Base-by-base conservation (phyloP, 2,888 invertebrate species). In the Aleiodes testaceus region DNA sequence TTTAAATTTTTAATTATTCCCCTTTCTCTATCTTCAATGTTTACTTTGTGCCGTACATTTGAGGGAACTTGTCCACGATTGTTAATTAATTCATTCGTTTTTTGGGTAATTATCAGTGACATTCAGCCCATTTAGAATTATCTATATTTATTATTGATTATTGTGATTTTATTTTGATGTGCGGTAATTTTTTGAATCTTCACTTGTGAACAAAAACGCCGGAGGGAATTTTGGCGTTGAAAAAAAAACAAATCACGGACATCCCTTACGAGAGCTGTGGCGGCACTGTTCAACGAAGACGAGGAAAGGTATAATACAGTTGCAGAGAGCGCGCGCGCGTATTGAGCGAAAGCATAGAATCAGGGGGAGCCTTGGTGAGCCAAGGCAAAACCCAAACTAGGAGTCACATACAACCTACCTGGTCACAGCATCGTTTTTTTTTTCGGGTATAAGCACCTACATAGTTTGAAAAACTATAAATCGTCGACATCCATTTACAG, bases 181-280 rank as follows among this genome's bases (percentile, higher is more conserved):
- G 26, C 26, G 26, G 26, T 3, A 36, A 36, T 36, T 36, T 36
- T 36, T 36, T 36, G 22, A 5, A 5, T 36, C 36, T 7, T 26
- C 44, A 26, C 67, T 55, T 66, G 49, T 67, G 72, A 68, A 59
- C 70, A 70, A 72, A 65, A 69, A 69, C 52, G 75, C 73, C 75
- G 74, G 72, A 76, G 78, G 76, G 45, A 63, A 63, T 63, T 36
- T 18, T 36, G 78, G 76, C 76, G 77, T 69, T 78, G 83, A 86
- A 45, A 44, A 63, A 26, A 18, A 59, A 30, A 59, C 36, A 59
- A 63, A 82, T 84, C 85, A 84, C 86, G 82, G 84, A 84, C 80
- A 84, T 83, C 86, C 80, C 86, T 83, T 79, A 72, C 84, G 84
- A 86, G 85, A 86, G 86, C 84, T 85, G 80, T 84, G 81, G 82